phyloP scores from a whole-genome alignment of 1,140 invertebrate species.

The Dolichoris vasculosae region DNA sequence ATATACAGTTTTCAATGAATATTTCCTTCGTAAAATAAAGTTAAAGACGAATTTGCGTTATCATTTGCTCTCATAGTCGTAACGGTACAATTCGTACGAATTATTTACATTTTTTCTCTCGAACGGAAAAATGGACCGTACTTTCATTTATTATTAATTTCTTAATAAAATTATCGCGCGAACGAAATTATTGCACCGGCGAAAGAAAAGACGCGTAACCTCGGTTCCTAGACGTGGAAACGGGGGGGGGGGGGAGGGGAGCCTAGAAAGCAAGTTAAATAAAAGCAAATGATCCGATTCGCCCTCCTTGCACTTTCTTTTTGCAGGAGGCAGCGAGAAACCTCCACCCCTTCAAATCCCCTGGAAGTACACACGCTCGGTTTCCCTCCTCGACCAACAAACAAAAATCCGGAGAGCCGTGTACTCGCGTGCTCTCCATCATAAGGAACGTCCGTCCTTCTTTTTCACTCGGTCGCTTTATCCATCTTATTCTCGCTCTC shows the following conservation, averaged over 20 bases:
- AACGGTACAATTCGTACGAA: background rate
- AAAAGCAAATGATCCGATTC: constrained; percentile 62
- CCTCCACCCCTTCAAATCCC: constrained; percentile 50
- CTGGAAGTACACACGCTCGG: constrained; percentile 48
- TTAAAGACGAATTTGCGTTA: background rate
- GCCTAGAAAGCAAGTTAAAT: constrained; percentile 60
- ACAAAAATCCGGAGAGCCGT: constrained; percentile 23
- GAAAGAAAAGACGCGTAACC: constrained; percentile 33
- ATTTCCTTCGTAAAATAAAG: background rate
- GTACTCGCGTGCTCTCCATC: background rate
- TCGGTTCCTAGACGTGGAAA: background rate
- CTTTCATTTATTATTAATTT: constrained; percentile 36
- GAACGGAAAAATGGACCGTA: background rate
- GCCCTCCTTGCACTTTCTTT: constrained; percentile 28
- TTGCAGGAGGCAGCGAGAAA: background rate
- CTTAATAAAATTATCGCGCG: constrained; percentile 67
- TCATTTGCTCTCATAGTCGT: background rate
- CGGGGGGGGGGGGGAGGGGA: background rate
- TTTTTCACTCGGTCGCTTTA: background rate
- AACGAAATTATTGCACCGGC: background rate
- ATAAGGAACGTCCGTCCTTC: background rate
- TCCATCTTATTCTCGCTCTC: constrained; percentile 20
- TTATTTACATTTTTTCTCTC: background rate
- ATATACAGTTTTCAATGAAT: background rate
- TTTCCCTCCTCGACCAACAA: constrained; percentile 47